phyloP scores from a whole-genome alignment of 2,888 invertebrate species.

The Phyllotreta striolata region DNA sequence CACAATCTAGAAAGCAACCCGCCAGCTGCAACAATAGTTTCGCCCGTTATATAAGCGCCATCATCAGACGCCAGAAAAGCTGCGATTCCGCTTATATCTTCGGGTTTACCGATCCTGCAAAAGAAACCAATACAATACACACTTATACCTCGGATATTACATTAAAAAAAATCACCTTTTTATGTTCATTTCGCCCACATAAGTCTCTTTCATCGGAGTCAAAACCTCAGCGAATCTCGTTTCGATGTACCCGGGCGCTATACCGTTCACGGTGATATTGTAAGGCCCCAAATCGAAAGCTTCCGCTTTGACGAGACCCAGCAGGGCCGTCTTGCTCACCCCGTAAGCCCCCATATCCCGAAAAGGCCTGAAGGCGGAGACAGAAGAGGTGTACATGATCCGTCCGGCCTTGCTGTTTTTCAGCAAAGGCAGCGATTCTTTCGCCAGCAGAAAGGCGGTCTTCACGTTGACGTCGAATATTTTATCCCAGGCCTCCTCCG shows the following conservation, averaged over 20 bases:
- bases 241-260: constrained; percentile 91
- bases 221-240: constrained; percentile 87
- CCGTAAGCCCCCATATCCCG: not conserved
- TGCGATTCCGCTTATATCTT: constrained; percentile 70
- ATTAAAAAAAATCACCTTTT: too few relatives aligned
- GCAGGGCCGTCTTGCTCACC: constrained; percentile 90
- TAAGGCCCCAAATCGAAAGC: constrained; percentile 77
- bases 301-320: constrained; percentile 87
- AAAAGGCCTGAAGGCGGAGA: constrained; percentile 78
- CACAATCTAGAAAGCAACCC: constrained; percentile 63
- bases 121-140: too few relatives aligned
- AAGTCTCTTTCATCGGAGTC: constrained; percentile 53
- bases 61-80: constrained; percentile 76
- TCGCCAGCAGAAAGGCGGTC: constrained; percentile 82
- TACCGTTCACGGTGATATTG: constrained; percentile 91
- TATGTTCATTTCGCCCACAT: constrained; percentile 47
- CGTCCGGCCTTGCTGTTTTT: constrained; percentile 81
- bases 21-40: constrained; percentile 71
- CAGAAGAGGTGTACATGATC: constrained; percentile 88
- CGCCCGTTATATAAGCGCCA: constrained; percentile 77
- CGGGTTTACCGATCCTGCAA: constrained; percentile 66
- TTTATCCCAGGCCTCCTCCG: constrained; percentile 90
- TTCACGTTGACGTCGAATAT: constrained; percentile 96
- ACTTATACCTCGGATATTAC: constrained; percentile 43
- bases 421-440: constrained; percentile 85